Evolutionary conservation across 2,888 invertebrate species (phyloP), one percentile per base, ranked within the genome.

Genomic region (Meloe dianella): DNA sequence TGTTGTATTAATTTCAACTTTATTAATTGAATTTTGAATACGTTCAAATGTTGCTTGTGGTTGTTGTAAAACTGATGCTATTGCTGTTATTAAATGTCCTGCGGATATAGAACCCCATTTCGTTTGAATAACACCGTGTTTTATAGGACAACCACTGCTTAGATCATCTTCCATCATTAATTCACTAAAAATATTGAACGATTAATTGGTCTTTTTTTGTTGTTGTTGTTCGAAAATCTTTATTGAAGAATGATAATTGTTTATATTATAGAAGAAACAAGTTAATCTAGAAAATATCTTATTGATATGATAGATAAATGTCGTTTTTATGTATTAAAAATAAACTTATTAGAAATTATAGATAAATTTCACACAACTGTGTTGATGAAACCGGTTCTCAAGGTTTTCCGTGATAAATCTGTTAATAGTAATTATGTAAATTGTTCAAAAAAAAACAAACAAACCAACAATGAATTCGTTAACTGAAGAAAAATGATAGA

Each of bases 101-200:
- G 87, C 85, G 6, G 89, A 84, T 69, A 90, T 79, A 0, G 88
- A 85, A 2, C 89, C 90, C 86, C 87, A 91, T 4, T 85, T 83
- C 0, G 90, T 89, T 77, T 87, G 85, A 10, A 91, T 83, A 0
- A 90, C 88, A 1, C 92, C 92, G 38, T 86, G 85, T 84, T 91
- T 91, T 67, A 89, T 84, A 0, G 91, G 90, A 77, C 91, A 91
- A 73, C 47, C 66, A 62, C 79, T 79, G 41, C 61, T 62, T 38
- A 35, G 58, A 35, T 60, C 57, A 9, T 59, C 62, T 7, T 66
- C 66, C 32, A 24, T 38, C 62, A 64, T 30, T 7, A 57, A n/a
- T 54, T 66, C 65, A 22, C 67, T 69, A 29, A 24, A 64, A 67
- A 22, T 32, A 56, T 41, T 14, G 14, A 22, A 17, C 10, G 47